phyloP scores from a whole-genome alignment of 2,797 vertebrate species.

The Sebastes baramenuke region DNA sequence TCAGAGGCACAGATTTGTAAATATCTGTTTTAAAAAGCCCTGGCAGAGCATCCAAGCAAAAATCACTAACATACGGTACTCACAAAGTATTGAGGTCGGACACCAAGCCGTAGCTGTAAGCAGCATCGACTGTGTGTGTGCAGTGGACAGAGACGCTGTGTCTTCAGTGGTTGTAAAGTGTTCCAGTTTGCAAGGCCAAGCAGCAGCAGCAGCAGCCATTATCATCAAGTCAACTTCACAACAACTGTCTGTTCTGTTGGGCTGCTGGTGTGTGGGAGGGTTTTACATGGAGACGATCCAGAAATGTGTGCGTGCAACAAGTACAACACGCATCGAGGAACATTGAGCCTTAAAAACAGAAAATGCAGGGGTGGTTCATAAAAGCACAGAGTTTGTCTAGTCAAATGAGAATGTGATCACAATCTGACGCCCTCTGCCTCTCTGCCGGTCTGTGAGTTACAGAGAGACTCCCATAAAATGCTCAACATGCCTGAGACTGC shows the following conservation, averaged over 20 bases:
- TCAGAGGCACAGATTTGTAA: neutral
- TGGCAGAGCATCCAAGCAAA: neutral
- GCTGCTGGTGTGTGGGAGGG: slow-evolving; percentile 55
- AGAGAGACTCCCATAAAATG: slow-evolving; percentile 76
- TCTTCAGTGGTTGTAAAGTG: slow-evolving; percentile 4
- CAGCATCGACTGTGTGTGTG: neutral
- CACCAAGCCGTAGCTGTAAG: neutral
- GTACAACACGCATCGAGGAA: slow-evolving; percentile 6
- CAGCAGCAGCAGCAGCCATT: slow-evolving; percentile 27
- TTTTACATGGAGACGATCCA: slow-evolving; percentile 25
- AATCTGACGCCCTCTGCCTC: slow-evolving; percentile 22
- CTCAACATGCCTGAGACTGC: slow-evolving; percentile 83
- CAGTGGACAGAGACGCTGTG: neutral
- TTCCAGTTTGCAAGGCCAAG: slow-evolving; percentile 1
- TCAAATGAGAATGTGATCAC: slow-evolving; percentile 24
- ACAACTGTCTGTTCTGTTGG: slow-evolving; percentile 28
- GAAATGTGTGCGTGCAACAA: slow-evolving; percentile 23
- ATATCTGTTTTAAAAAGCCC: neutral
- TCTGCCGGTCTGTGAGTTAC: neutral
- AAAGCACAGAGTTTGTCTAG: slow-evolving; percentile 25
- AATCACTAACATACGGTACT: neutral
- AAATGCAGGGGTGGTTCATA: slow-evolving; percentile 6
- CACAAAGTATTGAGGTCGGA: neutral
- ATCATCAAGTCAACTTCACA: slow-evolving; percentile 27
- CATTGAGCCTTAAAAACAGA: neutral